These are phyloP conservation scores for Drosophila bifasciata DNA, from an alignment of 1,140 invertebrate species.

Conservation along the genomic window DNA sequence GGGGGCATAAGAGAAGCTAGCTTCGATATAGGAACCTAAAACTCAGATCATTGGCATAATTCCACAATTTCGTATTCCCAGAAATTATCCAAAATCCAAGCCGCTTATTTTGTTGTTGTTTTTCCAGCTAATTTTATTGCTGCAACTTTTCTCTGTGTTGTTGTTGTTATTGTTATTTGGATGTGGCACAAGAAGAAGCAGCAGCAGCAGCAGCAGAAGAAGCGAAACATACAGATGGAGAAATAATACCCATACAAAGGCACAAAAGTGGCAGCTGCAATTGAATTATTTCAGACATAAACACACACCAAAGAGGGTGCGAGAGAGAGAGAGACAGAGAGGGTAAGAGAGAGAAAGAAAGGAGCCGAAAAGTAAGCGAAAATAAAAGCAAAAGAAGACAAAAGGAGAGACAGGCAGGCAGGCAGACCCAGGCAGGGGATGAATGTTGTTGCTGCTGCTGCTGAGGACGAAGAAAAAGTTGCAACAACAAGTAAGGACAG, in stretches of 20 bases:
- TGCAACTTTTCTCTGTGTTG: constrained; percentile 1
- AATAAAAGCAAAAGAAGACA: constrained; percentile 51
- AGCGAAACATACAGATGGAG: constrained; percentile 27
- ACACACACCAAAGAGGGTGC: not conserved
- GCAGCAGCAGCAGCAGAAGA: not conserved
- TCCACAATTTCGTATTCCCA: constrained; percentile 35
- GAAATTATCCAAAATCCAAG: constrained; percentile 19
- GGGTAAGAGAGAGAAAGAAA: constrained; percentile 38
- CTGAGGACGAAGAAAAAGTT: constrained; percentile 48
- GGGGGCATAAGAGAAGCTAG: constrained; percentile 6
- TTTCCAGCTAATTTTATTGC: constrained; percentile 20
- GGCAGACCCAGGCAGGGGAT: constrained; percentile 38
- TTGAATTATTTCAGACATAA: constrained; percentile 64
- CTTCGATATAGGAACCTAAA: too few species aligned
- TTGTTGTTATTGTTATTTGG: constrained; percentile 33
- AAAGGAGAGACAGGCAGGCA: constrained; percentile 20
- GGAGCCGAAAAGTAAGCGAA: constrained; percentile 59
- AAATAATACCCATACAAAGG: constrained; percentile 52
- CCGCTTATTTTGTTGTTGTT: constrained; percentile 43
- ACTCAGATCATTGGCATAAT: constrained; percentile 4
- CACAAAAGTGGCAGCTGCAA: constrained; percentile 80
- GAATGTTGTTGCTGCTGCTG: constrained; percentile 31
- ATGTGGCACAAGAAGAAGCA: not conserved
- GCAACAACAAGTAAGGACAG: constrained; percentile 70
- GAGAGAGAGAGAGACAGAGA: not conserved